Base-by-base conservation (phyloP, 2,888 invertebrate species). In the Dryomyza anilis region DNA sequence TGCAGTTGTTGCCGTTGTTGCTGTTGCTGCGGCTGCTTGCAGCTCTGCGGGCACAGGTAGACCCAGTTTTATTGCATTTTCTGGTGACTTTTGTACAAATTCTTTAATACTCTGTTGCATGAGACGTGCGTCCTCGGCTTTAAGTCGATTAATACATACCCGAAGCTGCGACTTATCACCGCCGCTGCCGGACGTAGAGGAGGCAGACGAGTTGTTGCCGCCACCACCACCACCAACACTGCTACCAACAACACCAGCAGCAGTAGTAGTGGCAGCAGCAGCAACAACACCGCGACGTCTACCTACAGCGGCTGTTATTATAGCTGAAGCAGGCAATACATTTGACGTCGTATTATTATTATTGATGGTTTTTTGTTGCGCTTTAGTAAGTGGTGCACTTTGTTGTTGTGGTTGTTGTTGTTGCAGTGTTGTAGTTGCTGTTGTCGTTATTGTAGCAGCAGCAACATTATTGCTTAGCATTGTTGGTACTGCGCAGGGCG, bases 51-150 rank as follows among this genome's bases (percentile, higher is more conserved):
- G 82, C 82, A 57, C 56, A 16, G 74, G 74, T 69, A 88, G 84
- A 43, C 88, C 88, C 75, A 88, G 83, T 78, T 87, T 86, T 70
- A 86, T 86, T 59, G 88, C 87, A 66, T 86, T 80, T 74, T 85
- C 85, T 66, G 87, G 88, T 73, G 87, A 86, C 73, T 87, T 88
- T 78, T 89, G 87, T 63, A 86, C 86, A 79, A 89, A 89, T 71
- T 88, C 86, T 70, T 86, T 85, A 70, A 89, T 79, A 81, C 89
- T 89, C 75, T 87, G 87, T 73, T 89, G 88, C 86, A 90, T 87
- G 50, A 88, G 78, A 58, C 85, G 84, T 74, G 87, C 86, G 78
- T 89, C 89, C 76, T 86, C 83, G 67, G 75, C 71, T 74, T 78
- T 81, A 72, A 82, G 78, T 58, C 81, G 78, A 78, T 78, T 81